Conservation (phyloP, 2,797 vertebrate species). For the Lepus oiostolus region DNA sequence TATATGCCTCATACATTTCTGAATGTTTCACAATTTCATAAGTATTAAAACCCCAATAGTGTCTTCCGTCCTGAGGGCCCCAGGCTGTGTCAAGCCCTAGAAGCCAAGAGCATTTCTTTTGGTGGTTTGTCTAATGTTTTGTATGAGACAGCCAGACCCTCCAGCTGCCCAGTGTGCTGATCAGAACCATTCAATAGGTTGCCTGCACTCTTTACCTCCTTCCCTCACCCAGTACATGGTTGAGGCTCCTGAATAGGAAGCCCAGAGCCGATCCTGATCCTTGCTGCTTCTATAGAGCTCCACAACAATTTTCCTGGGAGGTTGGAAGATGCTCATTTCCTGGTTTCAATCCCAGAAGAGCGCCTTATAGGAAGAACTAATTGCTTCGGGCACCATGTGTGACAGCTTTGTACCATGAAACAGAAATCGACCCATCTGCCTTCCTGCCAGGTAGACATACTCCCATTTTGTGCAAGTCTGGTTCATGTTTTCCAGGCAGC, state of each 20-base stretch:
- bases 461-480: slow-evolving; percentile 10
- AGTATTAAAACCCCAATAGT: background rate
- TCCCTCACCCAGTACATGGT: background rate
- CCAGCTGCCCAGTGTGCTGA: background rate
- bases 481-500: background rate
- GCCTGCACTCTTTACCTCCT: too few species aligned
- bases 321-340: background rate
- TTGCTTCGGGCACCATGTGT: background rate
- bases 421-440: background rate
- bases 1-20: slow-evolving; percentile 2
- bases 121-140: background rate
- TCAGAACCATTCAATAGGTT: accelerated
- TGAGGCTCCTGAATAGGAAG: background rate
- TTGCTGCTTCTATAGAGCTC: background rate
- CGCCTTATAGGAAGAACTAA: slow-evolving; percentile 23
- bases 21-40: background rate
- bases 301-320: background rate
- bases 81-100: background rate
- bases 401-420: background rate
- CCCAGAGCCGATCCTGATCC: background rate
- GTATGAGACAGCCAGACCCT: background rate
- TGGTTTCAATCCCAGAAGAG: background rate
- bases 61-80: background rate
- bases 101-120: background rate
- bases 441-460: background rate